Evolutionary conservation across 2,888 invertebrate species (phyloP).

Genomic region (Aplocera efformata): DNA sequence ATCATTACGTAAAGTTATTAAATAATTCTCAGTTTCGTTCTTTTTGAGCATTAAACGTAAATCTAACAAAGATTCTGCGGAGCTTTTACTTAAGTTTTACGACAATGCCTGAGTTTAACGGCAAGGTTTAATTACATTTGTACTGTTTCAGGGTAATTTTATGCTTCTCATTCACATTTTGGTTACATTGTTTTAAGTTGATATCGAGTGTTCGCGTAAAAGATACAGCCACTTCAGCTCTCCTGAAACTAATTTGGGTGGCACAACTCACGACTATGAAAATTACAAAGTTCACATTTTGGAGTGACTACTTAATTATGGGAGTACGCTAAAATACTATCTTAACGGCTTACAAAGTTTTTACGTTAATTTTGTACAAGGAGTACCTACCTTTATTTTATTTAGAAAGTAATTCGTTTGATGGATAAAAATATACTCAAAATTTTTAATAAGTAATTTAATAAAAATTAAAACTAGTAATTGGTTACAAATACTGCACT

Average conservation of each 20-base stretch:
- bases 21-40: slow-evolving; percentile 45
- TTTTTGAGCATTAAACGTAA: slow-evolving; percentile 50
- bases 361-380: no score
- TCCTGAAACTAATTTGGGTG: slow-evolving; percentile 54
- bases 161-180: slow-evolving; percentile 55
- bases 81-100: slow-evolving; percentile 62
- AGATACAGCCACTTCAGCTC: slow-evolving; percentile 54
- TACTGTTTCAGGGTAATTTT: slow-evolving; percentile 58
- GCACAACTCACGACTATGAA: slow-evolving; percentile 37
- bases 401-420: no score
- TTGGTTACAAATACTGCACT: no score
- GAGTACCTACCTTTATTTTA: no score
- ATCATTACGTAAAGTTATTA: slow-evolving; percentile 43
- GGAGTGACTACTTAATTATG: slow-evolving; percentile 20
- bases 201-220: slow-evolving; percentile 59
- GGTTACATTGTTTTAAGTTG: slow-evolving; percentile 69
- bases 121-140: slow-evolving; percentile 62
- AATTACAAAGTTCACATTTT: slow-evolving; percentile 46
- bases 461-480: no score
- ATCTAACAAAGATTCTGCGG: slow-evolving; percentile 58
- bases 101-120: slow-evolving; percentile 61
- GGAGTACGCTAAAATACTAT: slow-evolving; percentile 12
- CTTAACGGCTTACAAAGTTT: neutral
- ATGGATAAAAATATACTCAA: no score
- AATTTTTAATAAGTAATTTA: no score